Percentiles rank a stretch among this genome's conserved stretches.
Evolutionary conservation across 2,797 vertebrate genomes (phyloP).

Genomic region (Cyclura pinguis): DNA sequence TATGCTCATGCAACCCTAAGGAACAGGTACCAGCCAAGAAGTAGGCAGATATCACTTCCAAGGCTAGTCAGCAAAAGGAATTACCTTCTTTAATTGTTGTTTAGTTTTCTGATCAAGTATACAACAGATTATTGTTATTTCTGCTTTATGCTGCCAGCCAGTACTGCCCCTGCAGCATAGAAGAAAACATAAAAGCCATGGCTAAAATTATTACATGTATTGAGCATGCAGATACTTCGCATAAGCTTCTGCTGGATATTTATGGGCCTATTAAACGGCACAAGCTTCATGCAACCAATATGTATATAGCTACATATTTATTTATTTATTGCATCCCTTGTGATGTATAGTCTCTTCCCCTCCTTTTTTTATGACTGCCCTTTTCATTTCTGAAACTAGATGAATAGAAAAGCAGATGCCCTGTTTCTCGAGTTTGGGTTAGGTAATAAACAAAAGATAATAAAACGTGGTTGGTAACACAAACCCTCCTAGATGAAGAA

Average conservation of each 20-base stretch:
- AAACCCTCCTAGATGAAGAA: slow-evolving; percentile 26
- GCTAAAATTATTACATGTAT: slow-evolving; percentile 20
- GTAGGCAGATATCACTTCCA: neutral
- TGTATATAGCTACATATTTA: slow-evolving; percentile 66
- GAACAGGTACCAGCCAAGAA: neutral
- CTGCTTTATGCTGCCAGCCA: slow-evolving; percentile 12
- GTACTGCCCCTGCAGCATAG: neutral
- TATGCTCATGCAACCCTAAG: neutral
- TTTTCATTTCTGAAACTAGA: slow-evolving; percentile 67
- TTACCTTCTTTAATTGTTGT: neutral
- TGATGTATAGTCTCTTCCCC: slow-evolving; percentile 51
- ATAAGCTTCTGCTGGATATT: slow-evolving; percentile 54
- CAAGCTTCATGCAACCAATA: slow-evolving; percentile 59
- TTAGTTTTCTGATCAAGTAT: neutral
- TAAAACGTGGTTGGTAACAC: slow-evolving; percentile 14
- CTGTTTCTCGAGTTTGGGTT: slow-evolving; percentile 44
- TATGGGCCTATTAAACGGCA: slow-evolving; percentile 55
- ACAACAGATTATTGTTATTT: neutral
- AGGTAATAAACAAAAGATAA: slow-evolving; percentile 37
- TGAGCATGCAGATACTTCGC: slow-evolving; percentile 61
- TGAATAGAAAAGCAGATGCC: slow-evolving; percentile 63
- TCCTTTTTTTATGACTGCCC: slow-evolving; percentile 57
- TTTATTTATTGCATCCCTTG: slow-evolving; percentile 47
- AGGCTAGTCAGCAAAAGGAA: rapidly evolving
- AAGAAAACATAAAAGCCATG: neutral